These are phyloP conservation scores for Oegoconia quadripuncta DNA, from an alignment of 2,888 invertebrate species.

Conservation along the genomic window DNA sequence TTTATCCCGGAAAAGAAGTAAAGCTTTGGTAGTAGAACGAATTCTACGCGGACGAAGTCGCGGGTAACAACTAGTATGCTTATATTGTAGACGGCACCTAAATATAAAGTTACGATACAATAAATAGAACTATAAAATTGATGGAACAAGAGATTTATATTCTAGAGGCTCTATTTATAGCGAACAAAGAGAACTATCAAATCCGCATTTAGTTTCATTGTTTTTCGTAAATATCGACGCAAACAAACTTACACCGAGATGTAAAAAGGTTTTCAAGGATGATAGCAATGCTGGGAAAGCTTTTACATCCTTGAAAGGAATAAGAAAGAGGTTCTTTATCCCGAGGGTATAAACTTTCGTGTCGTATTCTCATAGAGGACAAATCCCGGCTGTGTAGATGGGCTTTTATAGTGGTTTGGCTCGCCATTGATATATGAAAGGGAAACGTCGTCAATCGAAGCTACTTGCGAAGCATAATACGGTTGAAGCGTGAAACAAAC, in stretches of 20 bases:
- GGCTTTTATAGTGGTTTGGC: slow-evolving; percentile 14
- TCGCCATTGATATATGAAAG: slow-evolving; percentile 16
- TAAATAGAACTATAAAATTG: background rate
- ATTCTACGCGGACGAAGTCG: too few relatives aligned
- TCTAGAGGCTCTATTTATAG: too few relatives aligned
- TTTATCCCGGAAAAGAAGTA: too few relatives aligned
- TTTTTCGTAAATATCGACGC: slow-evolving; percentile 23
- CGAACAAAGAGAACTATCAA: slow-evolving; percentile 12
- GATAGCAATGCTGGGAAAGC: slow-evolving; percentile 32
- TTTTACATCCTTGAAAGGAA: slow-evolving; percentile 35
- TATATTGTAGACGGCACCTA: too few relatives aligned
- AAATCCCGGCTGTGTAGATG: slow-evolving; percentile 22
- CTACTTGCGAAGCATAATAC: slow-evolving; percentile 14
- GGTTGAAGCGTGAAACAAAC: slow-evolving; percentile 16
- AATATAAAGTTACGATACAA: background rate
- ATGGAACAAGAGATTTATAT: background rate
- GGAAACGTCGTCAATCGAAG: slow-evolving; percentile 15
- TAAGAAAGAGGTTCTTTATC: slow-evolving; percentile 34
- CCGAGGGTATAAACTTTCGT: slow-evolving; percentile 33
- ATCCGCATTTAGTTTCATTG: slow-evolving; percentile 22
- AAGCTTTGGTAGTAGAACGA: too few relatives aligned
- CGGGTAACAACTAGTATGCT: too few relatives aligned
- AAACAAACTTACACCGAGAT: slow-evolving; percentile 19
- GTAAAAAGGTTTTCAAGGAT: slow-evolving; percentile 26
- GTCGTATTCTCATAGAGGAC: slow-evolving; percentile 30